Percentiles rank a stretch among this genome's conserved stretches.
Conservation (phyloP, 2,113 vertebrate species). For the Tupaia chinensis region DNA sequence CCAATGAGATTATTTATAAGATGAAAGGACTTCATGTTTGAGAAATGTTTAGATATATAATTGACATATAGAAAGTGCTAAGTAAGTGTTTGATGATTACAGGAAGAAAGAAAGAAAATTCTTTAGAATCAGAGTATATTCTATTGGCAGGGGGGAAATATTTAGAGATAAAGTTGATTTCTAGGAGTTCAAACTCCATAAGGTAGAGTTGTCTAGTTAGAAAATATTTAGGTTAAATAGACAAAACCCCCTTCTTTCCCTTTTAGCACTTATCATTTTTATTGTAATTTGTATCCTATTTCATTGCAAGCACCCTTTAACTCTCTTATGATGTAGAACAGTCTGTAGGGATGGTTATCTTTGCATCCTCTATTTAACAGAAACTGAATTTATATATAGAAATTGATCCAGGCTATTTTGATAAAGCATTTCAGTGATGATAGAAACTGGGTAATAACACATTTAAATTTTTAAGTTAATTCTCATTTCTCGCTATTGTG, state of each 20-base stretch:
- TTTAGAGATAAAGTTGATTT: background rate
- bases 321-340: background rate
- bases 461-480: background rate
- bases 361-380: background rate
- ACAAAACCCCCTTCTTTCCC: slow-evolving; percentile 7
- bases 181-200: background rate
- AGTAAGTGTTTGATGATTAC: background rate
- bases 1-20: background rate
- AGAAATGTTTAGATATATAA: background rate
- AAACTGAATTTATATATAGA: background rate
- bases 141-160: background rate
- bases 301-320: slow-evolving; percentile 23
- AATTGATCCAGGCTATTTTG: background rate
- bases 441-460: background rate
- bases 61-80: background rate
- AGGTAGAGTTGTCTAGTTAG: slow-evolving; percentile 1
- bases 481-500: background rate
- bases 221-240: slow-evolving; percentile 13
- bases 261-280: slow-evolving; percentile 6
- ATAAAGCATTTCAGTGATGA: background rate
- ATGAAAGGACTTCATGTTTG: background rate
- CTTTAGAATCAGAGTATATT: background rate
- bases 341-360: background rate
- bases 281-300: background rate
- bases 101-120: background rate